phyloP scores from a whole-genome alignment of 2,888 invertebrate genomes.

The Clanis bilineata region DNA sequence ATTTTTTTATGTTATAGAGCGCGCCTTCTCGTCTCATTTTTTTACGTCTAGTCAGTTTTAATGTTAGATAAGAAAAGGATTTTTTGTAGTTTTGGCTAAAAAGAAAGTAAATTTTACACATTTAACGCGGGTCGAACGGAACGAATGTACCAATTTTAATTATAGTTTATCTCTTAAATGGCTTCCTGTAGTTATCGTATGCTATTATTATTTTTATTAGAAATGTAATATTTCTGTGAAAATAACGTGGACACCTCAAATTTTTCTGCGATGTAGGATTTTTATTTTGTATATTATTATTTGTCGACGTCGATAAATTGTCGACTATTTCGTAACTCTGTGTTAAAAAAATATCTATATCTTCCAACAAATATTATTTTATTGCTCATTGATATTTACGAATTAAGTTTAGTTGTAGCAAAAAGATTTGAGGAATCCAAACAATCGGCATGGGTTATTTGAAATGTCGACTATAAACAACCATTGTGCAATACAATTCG shows the following conservation, averaged over 20 bases:
- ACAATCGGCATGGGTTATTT: conserved; percentile 7
- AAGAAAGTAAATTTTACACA: conserved; percentile 44
- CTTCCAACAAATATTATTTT: neutral
- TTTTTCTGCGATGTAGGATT: conserved; percentile 6
- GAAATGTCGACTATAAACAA: neutral
- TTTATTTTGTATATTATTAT: neutral
- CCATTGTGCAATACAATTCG: neutral
- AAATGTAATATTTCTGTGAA: conserved; percentile 34
- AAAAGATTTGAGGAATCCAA: conserved; percentile 15
- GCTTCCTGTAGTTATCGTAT: conserved; percentile 43
- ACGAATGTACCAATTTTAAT: conserved; percentile 38
- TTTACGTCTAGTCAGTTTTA: conserved; percentile 76
- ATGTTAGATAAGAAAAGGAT: conserved; percentile 57
- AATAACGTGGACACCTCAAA: conserved; percentile 24
- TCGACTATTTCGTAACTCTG: neutral
- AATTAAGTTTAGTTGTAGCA: conserved; percentile 2
- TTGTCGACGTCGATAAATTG: neutral
- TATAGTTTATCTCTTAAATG: conserved; percentile 34
- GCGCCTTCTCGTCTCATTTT: conserved; percentile 41
- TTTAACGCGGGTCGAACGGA: conserved; percentile 34
- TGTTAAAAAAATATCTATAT: neutral
- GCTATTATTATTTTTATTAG: conserved; percentile 28
- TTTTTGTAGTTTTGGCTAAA: conserved; percentile 49
- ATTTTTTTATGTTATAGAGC: neutral
- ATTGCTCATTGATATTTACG: neutral